Percentiles rank a stretch among this genome's conserved stretches.
Conservation (phyloP, 2,113 vertebrate genomes). For the Propithecus coquereli region DNA sequence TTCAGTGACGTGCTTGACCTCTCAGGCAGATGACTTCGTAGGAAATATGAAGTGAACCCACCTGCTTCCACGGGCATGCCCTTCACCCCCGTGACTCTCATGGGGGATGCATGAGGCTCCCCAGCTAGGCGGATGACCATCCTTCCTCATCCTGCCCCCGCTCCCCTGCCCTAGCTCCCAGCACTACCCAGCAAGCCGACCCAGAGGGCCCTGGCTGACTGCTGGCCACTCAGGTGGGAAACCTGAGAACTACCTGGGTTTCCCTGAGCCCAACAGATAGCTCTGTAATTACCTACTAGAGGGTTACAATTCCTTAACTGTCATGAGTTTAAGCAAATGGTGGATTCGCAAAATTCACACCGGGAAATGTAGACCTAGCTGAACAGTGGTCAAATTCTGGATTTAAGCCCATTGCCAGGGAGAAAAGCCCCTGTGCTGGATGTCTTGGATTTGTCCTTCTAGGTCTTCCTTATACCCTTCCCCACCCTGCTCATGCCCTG, state of each 20-base stretch:
- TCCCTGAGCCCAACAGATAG: slow-evolving; percentile 63
- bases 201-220: not conserved
- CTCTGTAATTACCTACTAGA: slow-evolving; percentile 64
- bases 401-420: not conserved
- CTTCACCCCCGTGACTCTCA: not conserved
- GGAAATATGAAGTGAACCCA: not conserved
- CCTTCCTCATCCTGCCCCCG: not conserved
- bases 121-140: not conserved
- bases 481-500: not conserved
- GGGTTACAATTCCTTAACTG: slow-evolving; percentile 73
- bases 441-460: not conserved
- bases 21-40: not conserved
- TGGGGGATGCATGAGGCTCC: not conserved
- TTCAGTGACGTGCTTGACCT: not conserved
- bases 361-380: not conserved
- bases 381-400: not conserved
- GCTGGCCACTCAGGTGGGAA: slow-evolving; percentile 16
- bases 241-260: slow-evolving; percentile 61
- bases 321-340: too few relatives aligned
- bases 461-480: not conserved
- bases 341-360: not conserved
- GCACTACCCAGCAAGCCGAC: fast-evolving
- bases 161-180: not conserved
- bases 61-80: not conserved
- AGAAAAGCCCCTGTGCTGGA: not conserved